Percentiles rank a stretch among this genome's conserved stretches.
These are phyloP conservation scores for Drosophila lini DNA, from an alignment of 1,140 invertebrate species.

Conservation along the genomic window DNA sequence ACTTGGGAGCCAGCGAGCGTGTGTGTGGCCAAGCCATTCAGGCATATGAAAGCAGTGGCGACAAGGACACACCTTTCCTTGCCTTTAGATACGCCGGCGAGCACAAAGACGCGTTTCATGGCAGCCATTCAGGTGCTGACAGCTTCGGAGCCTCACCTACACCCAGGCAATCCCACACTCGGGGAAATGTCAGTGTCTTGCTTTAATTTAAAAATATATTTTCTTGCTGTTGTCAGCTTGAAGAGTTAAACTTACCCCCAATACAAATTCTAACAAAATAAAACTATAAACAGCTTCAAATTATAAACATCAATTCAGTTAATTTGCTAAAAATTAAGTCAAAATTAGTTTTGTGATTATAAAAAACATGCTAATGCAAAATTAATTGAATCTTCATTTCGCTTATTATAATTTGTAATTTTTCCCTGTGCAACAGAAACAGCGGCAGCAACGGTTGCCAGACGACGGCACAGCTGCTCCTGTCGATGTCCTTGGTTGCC, in stretches of 20 bases:
- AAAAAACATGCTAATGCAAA: background rate
- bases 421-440: slow-evolving; percentile 23
- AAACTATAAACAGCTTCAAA: background rate
- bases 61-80: slow-evolving; percentile 66
- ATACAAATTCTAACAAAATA: background rate
- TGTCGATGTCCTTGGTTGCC: slow-evolving; percentile 62
- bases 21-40: slow-evolving; percentile 39
- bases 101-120: slow-evolving; percentile 51
- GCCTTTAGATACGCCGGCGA: background rate
- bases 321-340: background rate
- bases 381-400: slow-evolving; percentile 3
- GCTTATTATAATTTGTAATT: background rate
- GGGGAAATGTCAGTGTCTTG: background rate
- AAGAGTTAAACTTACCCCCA: no score
- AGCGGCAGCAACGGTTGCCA: slow-evolving; percentile 68
- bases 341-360: background rate
- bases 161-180: background rate
- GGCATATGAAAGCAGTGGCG: slow-evolving; percentile 40
- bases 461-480: slow-evolving; percentile 23
- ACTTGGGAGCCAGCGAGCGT: slow-evolving; percentile 6
- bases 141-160: slow-evolving; percentile 15
- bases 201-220: background rate
- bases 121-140: slow-evolving; percentile 75
- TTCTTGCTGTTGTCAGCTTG: background rate
- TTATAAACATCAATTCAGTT: background rate